Base-by-base conservation (phyloP, 2,888 invertebrate genomes). In the Allophyes oxyacanthae region DNA sequence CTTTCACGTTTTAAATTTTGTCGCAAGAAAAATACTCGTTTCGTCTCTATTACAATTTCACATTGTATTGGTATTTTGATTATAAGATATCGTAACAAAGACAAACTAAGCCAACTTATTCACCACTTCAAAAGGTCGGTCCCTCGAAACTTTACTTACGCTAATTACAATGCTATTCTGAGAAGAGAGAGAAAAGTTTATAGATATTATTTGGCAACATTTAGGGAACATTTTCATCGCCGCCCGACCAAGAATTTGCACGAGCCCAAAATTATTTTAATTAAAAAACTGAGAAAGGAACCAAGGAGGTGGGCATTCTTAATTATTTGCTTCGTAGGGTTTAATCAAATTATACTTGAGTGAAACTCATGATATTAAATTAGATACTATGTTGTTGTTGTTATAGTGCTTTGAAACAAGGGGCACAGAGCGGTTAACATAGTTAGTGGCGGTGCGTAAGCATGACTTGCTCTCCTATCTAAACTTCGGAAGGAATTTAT, bases 191-290 rank as follows among this genome's bases (percentile, higher is more conserved):
- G 2, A 20, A 20, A 72, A 69, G 51, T 54, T 78, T 72, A 67
- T 26, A 54, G 48, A 41, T 69, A 72, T 72, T 68, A 63, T 75
- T 64, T 67, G 62, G 55, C 60, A 68, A 75, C 58, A 67, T 78
- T 73, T 65, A 68, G 52, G 63, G 61, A 79, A 74, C 68, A 79
- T 72, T 77, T 76, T 77, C 75, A 69, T 69, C 68, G 56, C 65
- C 72, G 56, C 64, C 60, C 58, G 11, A 45, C 52, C 42, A 74
- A 74, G 74, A 82, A 79, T 78, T 82, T 79, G 48, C 52, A 68
- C 51, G 59, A 70, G 55, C 69, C 68, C 57, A 54, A 76, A 81
- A 82, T 79, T 81, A 77, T 78, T 83, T 83, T 81, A 83, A 83
- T 82, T 83, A 79, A 83, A n/a, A 84, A 81, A 75, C 48, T 61